Evolutionary conservation across 1,140 invertebrate species (phyloP).

Genomic region (Portunus trituberculatus): DNA sequence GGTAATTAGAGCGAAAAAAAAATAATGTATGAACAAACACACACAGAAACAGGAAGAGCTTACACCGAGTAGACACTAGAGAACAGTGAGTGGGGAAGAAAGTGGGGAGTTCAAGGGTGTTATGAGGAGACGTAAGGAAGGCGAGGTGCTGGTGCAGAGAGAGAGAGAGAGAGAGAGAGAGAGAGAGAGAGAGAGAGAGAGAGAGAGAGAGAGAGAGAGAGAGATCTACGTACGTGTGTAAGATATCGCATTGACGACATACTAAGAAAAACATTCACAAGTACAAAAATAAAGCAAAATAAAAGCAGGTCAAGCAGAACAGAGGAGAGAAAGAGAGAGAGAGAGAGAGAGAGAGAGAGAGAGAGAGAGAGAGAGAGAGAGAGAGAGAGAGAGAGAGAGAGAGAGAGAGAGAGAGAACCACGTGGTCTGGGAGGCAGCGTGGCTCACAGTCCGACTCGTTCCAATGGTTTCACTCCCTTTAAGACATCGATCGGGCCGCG

Average conservation of each 20-base stretch:
- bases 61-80: background rate
- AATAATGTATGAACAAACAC: background rate
- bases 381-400: conserved; percentile 38
- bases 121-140: no score
- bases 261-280: background rate
- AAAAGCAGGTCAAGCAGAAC: no score
- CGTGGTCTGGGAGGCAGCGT: conserved; percentile 54
- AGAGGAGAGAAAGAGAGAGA: background rate
- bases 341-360: background rate
- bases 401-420: conserved; percentile 34
- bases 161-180: background rate
- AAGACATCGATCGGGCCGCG: conserved; percentile 64
- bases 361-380: conserved; percentile 33
- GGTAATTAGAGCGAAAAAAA: background rate
- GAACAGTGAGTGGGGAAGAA: background rate
- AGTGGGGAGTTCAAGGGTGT: background rate
- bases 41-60: background rate
- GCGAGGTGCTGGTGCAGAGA: no score
- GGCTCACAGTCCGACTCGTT: conserved; percentile 37
- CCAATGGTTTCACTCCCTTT: conserved; percentile 66
- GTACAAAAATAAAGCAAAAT: background rate
- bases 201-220: background rate
- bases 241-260: background rate
- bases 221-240: background rate
- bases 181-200: background rate